Evolutionary conservation across 2,113 vertebrate genomes (phyloP).

Genomic region (Mohoua ochrocephala): DNA sequence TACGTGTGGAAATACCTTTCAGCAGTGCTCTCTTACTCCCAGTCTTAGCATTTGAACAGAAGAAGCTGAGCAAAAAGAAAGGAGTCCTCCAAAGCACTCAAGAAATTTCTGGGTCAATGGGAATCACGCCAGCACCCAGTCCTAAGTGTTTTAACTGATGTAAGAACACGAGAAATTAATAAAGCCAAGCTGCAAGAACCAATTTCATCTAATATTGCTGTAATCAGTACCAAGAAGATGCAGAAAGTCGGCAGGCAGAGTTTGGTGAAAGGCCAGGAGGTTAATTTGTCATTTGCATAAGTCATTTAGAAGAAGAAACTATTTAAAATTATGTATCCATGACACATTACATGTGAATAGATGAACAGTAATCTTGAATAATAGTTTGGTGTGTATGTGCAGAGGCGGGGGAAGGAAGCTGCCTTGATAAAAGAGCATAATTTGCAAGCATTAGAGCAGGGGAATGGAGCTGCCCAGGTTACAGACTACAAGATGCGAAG

Average conservation of each 20-base stretch:
- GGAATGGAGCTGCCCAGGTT: neutral
- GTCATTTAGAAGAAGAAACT: conserved; percentile 46
- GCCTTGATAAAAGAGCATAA: conserved; percentile 36
- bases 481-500: neutral
- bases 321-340: conserved; percentile 49
- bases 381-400: neutral
- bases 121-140: neutral
- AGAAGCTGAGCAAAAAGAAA: neutral
- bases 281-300: conserved; percentile 56
- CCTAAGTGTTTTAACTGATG: conserved; percentile 11
- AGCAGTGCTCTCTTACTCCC: neutral
- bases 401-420: neutral
- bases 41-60: neutral
- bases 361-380: conserved; percentile 53
- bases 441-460: conserved; percentile 34
- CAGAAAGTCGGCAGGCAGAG: neutral
- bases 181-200: neutral
- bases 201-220: neutral
- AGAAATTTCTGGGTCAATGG: neutral
- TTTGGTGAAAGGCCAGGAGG: conserved; percentile 42
- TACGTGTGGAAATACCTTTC: neutral
- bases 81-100: neutral
- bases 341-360: conserved; percentile 42
- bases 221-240: neutral
- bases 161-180: conserved; percentile 18